Base-by-base conservation (phyloP, 1,140 invertebrate species). In the Frieseomelitta varia region DNA sequence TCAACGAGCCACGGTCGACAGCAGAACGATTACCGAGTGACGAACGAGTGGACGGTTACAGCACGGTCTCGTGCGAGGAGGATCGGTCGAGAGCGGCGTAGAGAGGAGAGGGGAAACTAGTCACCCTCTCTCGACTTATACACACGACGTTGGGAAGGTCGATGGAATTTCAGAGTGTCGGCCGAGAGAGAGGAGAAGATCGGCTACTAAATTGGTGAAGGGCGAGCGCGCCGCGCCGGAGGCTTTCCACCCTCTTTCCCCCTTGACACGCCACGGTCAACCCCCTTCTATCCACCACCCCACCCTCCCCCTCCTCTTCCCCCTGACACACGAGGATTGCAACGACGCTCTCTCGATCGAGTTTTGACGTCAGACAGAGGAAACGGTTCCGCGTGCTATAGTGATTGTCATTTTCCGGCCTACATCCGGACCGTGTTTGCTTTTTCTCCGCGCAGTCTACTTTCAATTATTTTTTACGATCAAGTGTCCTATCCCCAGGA, bases 321-420 rank as follows among this genome's bases (percentile, higher is more conserved):
- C 71, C 30, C 21, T 39, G 39, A 6, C 39, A 67, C 55, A 14
- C 53, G 74, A 65, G 30, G 47, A 55, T 56, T 88, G 61, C 87
- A 86, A 21, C 77, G 55, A 24, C 51, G 61, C 39, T 27, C 76
- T 56, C 58, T 39, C 79, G 61, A 84, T 86, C 71, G 86, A 75
- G 85, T 87, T 47, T 27, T 88, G 92, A 93, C 92, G 91, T 92
- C 92, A 93, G 93, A 93, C 92, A 93, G 90, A 91, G 89, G 90
- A 88, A 84, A 90, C 90, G 72, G 89, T 91, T 80, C 87, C 84
- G 92, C 79, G 89, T 81, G 88, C 8, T 76, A 76, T 90, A 92
- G 88, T 94, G 93, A 94, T 94, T 94, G 93, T 94, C 93, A 94
- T 93, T 94, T 94, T 94, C 93, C 93, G 93, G 93, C 91, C 72